Base-by-base conservation (phyloP, 2,113 vertebrate species). In the Leptobrachium ailaonicum region DNA sequence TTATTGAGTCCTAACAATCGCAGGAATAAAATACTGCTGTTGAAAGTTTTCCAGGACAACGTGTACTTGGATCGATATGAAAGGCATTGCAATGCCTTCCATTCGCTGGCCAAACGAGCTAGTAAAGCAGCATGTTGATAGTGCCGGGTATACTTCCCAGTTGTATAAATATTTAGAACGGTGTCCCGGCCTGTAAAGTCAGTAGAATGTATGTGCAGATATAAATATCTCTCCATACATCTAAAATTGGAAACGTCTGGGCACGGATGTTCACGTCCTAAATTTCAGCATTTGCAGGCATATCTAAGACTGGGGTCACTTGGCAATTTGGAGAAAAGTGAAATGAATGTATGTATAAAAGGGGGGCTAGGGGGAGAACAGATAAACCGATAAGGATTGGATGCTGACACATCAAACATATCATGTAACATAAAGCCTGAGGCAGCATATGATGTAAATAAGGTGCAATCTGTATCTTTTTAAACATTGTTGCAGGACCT, bases 1-100 rank as follows among this genome's bases (percentile, higher is more conserved):
- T 6, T 32, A 77, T 45, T 4, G 41, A 47, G 20, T 4, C 9
- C 43, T 77, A 67, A 47, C 66, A 77, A 60, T 77, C 62, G 2
- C 62, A 64, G 40, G 62, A 64, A 64, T 64, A 92, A 92, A 92
- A 92, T 89, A 77, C 85, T 87, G 85, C 83, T 84, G 1, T 88
- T 92, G 91, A 91, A 92, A 76, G 76, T 40, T 85, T 88, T 90
- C 90, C 90, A 92, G 91, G 88, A 91, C 92, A 91, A 85, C 90
- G 86, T 92, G 90, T 92, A 90, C 92, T 93, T 94, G 92, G 92
- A 92, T 82, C 82, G 2, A 1, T 86, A 91, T 93, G 86, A 92
- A 92, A 94, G 91, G 83, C 64, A 86, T 87, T n/a, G 80, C 64
- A 85, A 86, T n/a, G 82, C 64, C 75, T 88, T 83, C 78, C 50